Conservation (phyloP, 1,140 invertebrate genomes). For the Pogonognathellus flavescens region DNA sequence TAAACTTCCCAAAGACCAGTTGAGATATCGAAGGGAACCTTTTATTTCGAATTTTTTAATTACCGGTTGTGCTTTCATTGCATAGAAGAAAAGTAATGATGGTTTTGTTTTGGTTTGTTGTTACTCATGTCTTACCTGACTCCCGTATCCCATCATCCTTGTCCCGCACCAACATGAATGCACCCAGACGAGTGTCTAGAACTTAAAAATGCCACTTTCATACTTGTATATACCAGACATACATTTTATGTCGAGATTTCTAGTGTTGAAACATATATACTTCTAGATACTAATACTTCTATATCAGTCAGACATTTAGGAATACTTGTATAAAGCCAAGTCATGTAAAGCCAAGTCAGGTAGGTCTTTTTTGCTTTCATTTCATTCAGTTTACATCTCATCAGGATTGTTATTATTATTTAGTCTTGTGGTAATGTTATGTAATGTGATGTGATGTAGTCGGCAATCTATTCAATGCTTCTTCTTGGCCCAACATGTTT, state of each 20-base stretch:
- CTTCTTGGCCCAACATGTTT: background rate
- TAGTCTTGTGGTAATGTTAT: slow-evolving; percentile 42
- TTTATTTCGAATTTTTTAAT: slow-evolving; percentile 31
- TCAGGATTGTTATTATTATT: slow-evolving; percentile 47
- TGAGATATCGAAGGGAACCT: slow-evolving; percentile 28
- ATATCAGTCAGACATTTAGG: background rate
- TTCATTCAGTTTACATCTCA: slow-evolving; percentile 50
- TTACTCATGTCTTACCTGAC: background rate
- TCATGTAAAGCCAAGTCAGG: slow-evolving; percentile 13
- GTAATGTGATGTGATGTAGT: slow-evolving; percentile 44
- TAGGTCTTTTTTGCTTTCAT: slow-evolving; percentile 47
- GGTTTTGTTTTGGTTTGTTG: background rate
- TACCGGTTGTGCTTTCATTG: background rate
- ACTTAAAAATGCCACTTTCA: slow-evolving; percentile 30
- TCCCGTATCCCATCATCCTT: background rate
- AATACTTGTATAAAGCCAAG: background rate
- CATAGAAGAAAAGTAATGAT: background rate
- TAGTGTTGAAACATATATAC: no score
- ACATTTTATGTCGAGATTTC: background rate
- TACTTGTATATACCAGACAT: slow-evolving; percentile 15
- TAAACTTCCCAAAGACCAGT: background rate
- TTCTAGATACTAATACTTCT: no score
- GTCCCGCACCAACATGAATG: background rate
- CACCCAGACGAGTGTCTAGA: background rate
- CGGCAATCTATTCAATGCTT: slow-evolving; percentile 25